phyloP scores from a whole-genome alignment of 2,888 invertebrate species.

The Drosophila maculinotata region DNA sequence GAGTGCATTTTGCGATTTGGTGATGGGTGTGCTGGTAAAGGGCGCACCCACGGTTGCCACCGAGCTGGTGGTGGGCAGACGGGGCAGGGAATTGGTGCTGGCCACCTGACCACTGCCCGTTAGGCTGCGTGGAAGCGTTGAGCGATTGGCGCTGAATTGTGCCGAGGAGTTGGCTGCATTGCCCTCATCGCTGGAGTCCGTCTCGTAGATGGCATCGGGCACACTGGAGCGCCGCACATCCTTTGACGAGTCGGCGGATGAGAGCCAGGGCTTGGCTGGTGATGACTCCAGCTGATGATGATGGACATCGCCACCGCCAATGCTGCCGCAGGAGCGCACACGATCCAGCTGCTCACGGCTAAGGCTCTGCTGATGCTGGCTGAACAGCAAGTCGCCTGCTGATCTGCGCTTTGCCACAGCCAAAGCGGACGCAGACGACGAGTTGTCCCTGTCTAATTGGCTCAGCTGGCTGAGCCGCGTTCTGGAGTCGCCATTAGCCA shows the following conservation, averaged over 20 bases:
- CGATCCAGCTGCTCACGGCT: slow-evolving; percentile 91
- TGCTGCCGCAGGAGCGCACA: slow-evolving; percentile 93
- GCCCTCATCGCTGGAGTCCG: slow-evolving; percentile 82
- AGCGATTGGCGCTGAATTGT: slow-evolving; percentile 86
- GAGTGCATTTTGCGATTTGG: slow-evolving; percentile 88
- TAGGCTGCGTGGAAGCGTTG: slow-evolving; percentile 88
- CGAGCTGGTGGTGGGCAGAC: slow-evolving; percentile 88
- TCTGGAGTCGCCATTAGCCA: slow-evolving; percentile 93
- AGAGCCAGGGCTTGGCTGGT: slow-evolving; percentile 83
- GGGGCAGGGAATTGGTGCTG: slow-evolving; percentile 91
- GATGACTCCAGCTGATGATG: slow-evolving; percentile 82
- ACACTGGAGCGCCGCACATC: slow-evolving; percentile 87
- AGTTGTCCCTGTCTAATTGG: slow-evolving; percentile 88
- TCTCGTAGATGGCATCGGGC: slow-evolving; percentile 85
- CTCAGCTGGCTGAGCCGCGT: slow-evolving; percentile 90
- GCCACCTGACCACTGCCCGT: slow-evolving; percentile 86
- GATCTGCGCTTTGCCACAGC: slow-evolving; percentile 91
- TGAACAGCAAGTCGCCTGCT: slow-evolving; percentile 93
- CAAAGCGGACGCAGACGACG: slow-evolving; percentile 88
- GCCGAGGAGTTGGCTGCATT: slow-evolving; percentile 57
- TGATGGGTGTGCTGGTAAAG: slow-evolving; percentile 85
- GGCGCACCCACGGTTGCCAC: slow-evolving; percentile 44
- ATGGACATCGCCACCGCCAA: slow-evolving; percentile 88
- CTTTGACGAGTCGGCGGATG: slow-evolving; percentile 75
- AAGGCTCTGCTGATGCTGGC: slow-evolving; percentile 91